Evolutionary conservation across 2,113 vertebrate genomes (phyloP), one percentile per base, ranked within the genome.

Genomic region (Hemiscyllium ocellatum): DNA sequence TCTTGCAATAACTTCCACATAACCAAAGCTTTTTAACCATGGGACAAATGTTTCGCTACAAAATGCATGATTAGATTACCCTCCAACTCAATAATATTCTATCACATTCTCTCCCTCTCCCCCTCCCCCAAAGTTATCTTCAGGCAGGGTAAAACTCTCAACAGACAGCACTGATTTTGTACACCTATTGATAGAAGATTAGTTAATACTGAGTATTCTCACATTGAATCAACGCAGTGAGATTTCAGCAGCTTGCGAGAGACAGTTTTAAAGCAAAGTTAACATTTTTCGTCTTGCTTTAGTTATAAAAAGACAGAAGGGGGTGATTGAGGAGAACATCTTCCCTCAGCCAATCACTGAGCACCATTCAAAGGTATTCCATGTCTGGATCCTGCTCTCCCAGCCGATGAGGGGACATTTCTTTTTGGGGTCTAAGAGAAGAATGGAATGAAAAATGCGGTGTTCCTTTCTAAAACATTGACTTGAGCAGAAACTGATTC

Each of bases 1-100:
- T 90, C 26, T 29, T 1, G 3, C 26, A 87, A 52, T 22, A 87
- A 33, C 12, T 90, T 61, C 52, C 61, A 90, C 61, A 65, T 90
- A 0, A 90, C 50, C 86, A 90, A 61, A 61, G 52, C 13, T 90
- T 90, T 33, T 90, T 33, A 56, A 61, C 8, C 7, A 91, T 0
- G 33, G 56, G n/a, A 65, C 47, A 83, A 83, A 47, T 83, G 6
- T 83, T 83, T 91, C 6, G 29, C 29, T n/a, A 33, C 17, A 61
- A 65, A 91, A 65, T 91, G 56, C 87, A 65, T 65, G 52, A 91
- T 91, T 65, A 91, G 19, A 91, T 65, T 61, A 90, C n/a, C 78
- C 3, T 90, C 33, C 29, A 2, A 91, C 52, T 90, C 61, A 65
- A 4, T n/a, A 61, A 91, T 61, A 12, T 61, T 61, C 56, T 10